phyloP scores from a whole-genome alignment of 2,888 invertebrate species.

The Ariolimax columbianus region DNA sequence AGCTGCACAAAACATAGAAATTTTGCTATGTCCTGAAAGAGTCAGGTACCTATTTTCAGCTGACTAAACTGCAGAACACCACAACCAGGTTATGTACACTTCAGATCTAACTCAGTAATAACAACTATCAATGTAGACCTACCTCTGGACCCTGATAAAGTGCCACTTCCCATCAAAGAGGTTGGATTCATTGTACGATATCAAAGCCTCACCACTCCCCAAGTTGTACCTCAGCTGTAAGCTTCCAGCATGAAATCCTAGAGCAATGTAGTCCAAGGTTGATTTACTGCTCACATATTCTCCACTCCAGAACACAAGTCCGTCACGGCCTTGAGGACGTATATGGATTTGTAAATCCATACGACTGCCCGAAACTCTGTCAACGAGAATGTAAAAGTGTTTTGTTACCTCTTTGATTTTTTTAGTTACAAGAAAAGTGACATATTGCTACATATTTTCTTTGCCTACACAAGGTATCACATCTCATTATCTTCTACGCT shows the following conservation, averaged over 20 bases:
- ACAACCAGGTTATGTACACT: too few species aligned
- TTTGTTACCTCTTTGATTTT: background rate
- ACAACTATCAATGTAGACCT: too few species aligned
- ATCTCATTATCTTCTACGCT: too few species aligned
- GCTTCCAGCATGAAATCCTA: constrained; percentile 89
- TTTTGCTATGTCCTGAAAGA: too few species aligned
- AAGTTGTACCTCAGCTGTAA: constrained; percentile 89
- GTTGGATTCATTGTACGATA: constrained; percentile 89
- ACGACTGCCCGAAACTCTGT: constrained; percentile 88
- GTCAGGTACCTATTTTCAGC: too few species aligned
- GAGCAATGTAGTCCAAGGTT: constrained; percentile 88
- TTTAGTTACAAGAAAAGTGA: background rate
- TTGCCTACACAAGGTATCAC: too few species aligned
- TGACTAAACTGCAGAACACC: too few species aligned
- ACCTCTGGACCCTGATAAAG: constrained; percentile 87
- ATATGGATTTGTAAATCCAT: constrained; percentile 93
- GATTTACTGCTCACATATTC: constrained; percentile 82
- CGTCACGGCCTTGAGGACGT: constrained; percentile 85
- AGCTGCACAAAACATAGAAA: too few species aligned
- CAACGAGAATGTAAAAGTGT: background rate
- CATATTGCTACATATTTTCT: too few species aligned
- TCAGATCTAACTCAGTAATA: too few species aligned
- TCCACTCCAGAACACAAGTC: constrained; percentile 92
- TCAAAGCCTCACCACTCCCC: constrained; percentile 90
- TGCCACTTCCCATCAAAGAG: constrained; percentile 95